Evolutionary conservation across 2,113 vertebrate genomes (phyloP).

Genomic region (Alexandromys fortis): DNA sequence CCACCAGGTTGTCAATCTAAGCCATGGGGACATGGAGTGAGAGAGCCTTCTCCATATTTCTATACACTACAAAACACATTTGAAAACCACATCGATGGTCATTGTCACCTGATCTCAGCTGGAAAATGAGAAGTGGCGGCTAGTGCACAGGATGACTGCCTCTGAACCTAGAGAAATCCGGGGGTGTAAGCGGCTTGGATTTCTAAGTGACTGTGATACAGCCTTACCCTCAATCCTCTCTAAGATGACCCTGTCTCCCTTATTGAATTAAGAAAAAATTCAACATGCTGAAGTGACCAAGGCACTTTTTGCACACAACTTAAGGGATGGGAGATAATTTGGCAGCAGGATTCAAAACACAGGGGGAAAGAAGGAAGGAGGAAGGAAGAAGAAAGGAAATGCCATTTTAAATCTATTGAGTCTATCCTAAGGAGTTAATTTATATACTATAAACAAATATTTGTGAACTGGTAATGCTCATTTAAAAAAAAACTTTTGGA

Average conservation of each 20-base stretch:
- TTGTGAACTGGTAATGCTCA: background rate
- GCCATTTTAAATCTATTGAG: background rate
- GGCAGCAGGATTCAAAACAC: background rate
- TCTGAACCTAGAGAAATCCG: background rate
- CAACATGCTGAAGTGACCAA: background rate
- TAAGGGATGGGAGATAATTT: background rate
- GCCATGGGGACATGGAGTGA: background rate
- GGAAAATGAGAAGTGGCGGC: background rate
- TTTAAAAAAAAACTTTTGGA: background rate
- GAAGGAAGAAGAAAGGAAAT: background rate
- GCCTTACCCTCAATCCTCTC: background rate
- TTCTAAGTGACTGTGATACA: background rate
- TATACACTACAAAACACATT: background rate
- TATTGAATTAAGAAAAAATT: slow-evolving; percentile 3
- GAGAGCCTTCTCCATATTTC: no score
- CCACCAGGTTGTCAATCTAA: background rate
- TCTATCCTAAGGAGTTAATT: background rate
- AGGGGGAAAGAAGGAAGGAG: background rate
- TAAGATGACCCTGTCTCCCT: background rate
- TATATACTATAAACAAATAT: background rate
- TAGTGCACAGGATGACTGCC: background rate
- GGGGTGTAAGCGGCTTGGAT: background rate
- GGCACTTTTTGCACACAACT: background rate
- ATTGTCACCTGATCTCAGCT: background rate
- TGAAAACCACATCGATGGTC: background rate